These are phyloP conservation scores for Rhynchonycteris naso DNA, from an alignment of 2,797 vertebrate species.

Conservation along the genomic window DNA sequence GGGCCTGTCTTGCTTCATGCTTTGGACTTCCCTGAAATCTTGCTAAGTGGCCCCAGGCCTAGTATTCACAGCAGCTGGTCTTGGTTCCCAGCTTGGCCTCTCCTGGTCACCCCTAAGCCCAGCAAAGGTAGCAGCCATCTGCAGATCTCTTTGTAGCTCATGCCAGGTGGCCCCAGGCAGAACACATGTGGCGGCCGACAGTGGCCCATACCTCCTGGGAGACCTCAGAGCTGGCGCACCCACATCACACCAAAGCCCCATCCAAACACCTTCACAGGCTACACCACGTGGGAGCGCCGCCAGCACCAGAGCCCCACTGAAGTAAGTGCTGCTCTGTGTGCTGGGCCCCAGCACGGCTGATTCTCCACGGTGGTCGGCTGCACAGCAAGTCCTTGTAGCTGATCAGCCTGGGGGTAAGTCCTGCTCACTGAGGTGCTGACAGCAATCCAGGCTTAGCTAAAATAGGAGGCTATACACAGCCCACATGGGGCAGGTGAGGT, in stretches of 20 bases:
- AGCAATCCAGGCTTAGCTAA: not conserved
- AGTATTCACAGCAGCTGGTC: not conserved
- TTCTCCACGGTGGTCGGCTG: not conserved
- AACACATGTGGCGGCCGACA: not conserved
- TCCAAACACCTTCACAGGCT: not conserved
- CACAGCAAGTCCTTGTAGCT: not conserved
- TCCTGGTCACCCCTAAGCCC: not conserved
- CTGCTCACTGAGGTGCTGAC: not conserved
- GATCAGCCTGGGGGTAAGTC: not conserved
- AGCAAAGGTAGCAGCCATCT: too few relatives aligned
- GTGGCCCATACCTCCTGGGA: not conserved
- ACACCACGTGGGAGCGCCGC: not conserved
- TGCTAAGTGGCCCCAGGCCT: not conserved
- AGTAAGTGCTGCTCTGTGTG: not conserved
- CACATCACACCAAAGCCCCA: not conserved
- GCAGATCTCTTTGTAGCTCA: not conserved
- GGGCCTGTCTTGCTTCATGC: not conserved
- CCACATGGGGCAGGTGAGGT: not conserved
- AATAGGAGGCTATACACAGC: not conserved
- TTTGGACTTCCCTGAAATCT: not conserved
- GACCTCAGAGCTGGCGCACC: not conserved
- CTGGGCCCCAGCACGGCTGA: not conserved
- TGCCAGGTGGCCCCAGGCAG: not conserved
- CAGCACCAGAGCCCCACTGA: not conserved
- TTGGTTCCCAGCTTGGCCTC: not conserved